Conservation (phyloP, 2,797 vertebrate species). For the Monodelphis domestica region DNA sequence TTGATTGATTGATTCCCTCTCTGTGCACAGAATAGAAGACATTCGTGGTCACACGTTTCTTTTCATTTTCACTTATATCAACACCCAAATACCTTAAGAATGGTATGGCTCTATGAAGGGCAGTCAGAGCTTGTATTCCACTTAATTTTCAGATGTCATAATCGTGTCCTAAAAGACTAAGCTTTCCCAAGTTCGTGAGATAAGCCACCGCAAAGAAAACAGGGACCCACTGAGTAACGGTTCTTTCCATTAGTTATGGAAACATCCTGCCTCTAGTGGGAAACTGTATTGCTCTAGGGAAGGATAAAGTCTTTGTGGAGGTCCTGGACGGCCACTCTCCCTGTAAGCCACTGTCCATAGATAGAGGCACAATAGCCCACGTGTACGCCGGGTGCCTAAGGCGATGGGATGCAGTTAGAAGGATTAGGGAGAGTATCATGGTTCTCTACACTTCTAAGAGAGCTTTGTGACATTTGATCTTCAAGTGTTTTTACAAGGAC, state of each 20-base stretch:
- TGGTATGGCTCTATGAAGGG: background rate
- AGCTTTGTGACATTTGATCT: fast-evolving
- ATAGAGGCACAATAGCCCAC: fast-evolving
- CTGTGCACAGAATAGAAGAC: background rate
- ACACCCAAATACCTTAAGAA: background rate
- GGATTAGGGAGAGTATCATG: too few species aligned
- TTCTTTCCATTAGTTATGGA: background rate
- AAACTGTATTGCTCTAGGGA: background rate
- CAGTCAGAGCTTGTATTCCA: background rate
- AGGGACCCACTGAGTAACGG: background rate
- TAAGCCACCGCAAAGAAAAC: background rate
- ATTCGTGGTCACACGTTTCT: background rate
- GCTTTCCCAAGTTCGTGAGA: background rate
- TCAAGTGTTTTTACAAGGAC: background rate
- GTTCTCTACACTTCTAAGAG: background rate
- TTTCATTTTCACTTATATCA: background rate
- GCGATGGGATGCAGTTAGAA: background rate
- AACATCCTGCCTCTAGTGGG: background rate
- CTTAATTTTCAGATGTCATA: background rate
- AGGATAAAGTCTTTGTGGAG: background rate
- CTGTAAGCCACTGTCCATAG: too few species aligned
- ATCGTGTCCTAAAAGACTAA: background rate
- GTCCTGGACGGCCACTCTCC: background rate
- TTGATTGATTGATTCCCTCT: background rate
- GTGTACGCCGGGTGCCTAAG: fast-evolving